phyloP scores from a whole-genome alignment of 1,140 invertebrate genomes.

The Schmidtea mediterranea region DNA sequence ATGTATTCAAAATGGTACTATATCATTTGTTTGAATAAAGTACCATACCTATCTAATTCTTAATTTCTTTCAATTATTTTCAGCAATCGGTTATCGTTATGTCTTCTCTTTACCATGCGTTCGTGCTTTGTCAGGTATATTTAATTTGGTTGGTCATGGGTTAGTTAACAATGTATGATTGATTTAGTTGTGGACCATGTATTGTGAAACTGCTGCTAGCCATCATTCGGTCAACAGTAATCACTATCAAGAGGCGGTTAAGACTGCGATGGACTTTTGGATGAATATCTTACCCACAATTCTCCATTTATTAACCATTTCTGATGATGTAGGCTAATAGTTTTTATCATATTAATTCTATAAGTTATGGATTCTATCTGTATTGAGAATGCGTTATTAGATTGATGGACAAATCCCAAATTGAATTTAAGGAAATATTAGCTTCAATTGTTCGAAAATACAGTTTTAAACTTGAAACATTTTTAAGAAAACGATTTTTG shows the following conservation, averaged over 20 bases:
- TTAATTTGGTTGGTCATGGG: neutral
- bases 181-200: slow-evolving; percentile 70
- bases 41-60: no score
- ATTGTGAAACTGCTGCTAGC: slow-evolving; percentile 57
- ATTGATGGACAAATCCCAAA: no score
- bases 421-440: no score
- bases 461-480: no score
- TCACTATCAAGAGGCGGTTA: slow-evolving; percentile 12
- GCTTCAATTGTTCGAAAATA: no score
- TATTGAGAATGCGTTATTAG: no score
- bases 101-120: slow-evolving; percentile 45
- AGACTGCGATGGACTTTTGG: slow-evolving; percentile 87
- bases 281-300: slow-evolving; percentile 79
- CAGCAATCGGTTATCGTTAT: slow-evolving; percentile 48
- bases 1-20: no score
- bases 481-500: no score
- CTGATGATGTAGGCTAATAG: slow-evolving; percentile 46
- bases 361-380: no score
- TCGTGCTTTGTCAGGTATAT: slow-evolving; percentile 36
- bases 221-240: slow-evolving; percentile 32
- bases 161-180: neutral
- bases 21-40: no score
- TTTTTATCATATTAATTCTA: no score
- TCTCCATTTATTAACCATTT: slow-evolving; percentile 64
- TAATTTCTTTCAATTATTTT: no score